Conservation (phyloP, 1,140 invertebrate genomes). For the Schlechtendalia chinensis region DNA sequence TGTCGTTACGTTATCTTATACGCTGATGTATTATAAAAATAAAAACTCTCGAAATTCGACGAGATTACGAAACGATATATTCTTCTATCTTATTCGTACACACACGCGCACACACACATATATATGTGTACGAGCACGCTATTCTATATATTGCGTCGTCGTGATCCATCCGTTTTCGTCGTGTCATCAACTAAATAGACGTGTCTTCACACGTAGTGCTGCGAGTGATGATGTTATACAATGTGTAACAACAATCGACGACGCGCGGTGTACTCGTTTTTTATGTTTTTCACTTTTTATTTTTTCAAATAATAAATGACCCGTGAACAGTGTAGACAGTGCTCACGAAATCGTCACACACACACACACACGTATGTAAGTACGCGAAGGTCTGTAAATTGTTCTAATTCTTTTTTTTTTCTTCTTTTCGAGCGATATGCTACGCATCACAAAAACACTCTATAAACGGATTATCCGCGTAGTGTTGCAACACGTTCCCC, state of each 20-base stretch:
- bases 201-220: neutral
- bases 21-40: neutral
- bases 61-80: neutral
- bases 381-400: constrained; percentile 7
- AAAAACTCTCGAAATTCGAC: neutral
- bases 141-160: neutral
- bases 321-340: neutral
- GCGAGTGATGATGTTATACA: neutral
- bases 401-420: constrained; percentile 8
- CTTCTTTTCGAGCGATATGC: neutral
- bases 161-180: constrained; percentile 38
- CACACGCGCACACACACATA: too few relatives aligned
- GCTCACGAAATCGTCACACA: constrained; percentile 37
- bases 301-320: constrained; percentile 40
- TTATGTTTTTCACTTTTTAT: constrained; percentile 44
- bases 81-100: neutral
- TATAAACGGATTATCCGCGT: constrained; percentile 11
- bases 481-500: neutral
- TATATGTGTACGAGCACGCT: too few relatives aligned
- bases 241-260: neutral
- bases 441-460: neutral
- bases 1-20: constrained; percentile 2
- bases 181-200: constrained; percentile 30
- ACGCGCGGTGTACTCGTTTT: constrained; percentile 17
- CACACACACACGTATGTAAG: neutral